Percentiles rank a stretch among this genome's conserved stretches.
These are phyloP conservation scores for Silurus glanis DNA, from an alignment of 2,113 vertebrate species.

Conservation along the genomic window DNA sequence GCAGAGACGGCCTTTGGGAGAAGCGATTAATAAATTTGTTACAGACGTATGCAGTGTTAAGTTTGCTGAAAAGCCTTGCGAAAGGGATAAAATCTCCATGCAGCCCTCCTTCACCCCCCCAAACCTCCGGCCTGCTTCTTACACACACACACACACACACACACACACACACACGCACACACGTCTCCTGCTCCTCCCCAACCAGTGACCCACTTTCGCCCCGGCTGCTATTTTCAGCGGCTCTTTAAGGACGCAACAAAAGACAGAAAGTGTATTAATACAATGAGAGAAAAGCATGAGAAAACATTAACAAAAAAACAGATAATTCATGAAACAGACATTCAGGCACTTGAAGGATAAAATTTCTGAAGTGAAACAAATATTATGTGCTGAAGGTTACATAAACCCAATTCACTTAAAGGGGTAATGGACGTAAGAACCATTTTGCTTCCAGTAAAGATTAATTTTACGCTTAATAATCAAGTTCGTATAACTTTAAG, in stretches of 20 bases:
- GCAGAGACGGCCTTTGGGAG: background rate
- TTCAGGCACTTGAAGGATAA: background rate
- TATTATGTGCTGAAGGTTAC: conserved; percentile 7
- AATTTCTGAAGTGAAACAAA: background rate
- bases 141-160: conserved; percentile 6
- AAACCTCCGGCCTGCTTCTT: background rate
- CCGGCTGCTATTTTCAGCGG: conserved; percentile 74
- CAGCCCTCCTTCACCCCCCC: background rate
- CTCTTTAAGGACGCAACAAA: conserved; percentile 63
- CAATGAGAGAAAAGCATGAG: background rate
- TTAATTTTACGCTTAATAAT: conserved; percentile 20
- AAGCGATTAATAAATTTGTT: conserved; percentile 15
- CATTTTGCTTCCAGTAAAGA: background rate
- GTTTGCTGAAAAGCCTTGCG: background rate
- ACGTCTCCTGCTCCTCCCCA: conserved; percentile 35
- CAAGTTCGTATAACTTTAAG: background rate
- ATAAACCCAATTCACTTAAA: conserved; percentile 10
- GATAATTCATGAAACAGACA: conserved; percentile 51
- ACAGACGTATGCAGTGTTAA: background rate
- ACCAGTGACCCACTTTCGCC: conserved; percentile 72
- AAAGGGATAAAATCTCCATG: background rate
- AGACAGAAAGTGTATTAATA: conserved; percentile 47
- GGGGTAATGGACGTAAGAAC: background rate
- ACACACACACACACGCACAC: background rate
- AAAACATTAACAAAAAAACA: conserved; percentile 29